Percentiles rank a stretch among this genome's conserved stretches.
phyloP scores from a whole-genome alignment of 2,888 invertebrate genomes.

The Molorchus minor region DNA sequence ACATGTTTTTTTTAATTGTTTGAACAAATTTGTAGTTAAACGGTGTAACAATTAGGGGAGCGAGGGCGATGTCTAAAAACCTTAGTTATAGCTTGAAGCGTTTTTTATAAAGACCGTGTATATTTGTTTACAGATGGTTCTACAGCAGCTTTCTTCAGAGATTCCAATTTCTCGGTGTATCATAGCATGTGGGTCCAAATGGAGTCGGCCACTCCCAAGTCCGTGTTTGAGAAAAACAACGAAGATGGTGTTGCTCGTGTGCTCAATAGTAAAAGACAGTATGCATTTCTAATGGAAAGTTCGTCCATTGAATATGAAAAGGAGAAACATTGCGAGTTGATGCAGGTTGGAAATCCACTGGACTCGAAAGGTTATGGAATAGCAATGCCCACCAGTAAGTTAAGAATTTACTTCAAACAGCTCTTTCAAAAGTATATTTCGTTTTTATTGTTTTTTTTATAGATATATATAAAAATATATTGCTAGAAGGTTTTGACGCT shows the following conservation, averaged over 20 bases:
- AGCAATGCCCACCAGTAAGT: slow-evolving; percentile 88
- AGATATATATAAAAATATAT: no score
- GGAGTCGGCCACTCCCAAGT: slow-evolving; percentile 83
- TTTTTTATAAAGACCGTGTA: no score
- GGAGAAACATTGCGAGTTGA: slow-evolving; percentile 85
- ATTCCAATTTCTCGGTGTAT: slow-evolving; percentile 89
- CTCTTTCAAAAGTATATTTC: no score
- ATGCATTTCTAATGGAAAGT: slow-evolving; percentile 97
- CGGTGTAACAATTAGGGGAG: no score
- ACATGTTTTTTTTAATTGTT: no score
- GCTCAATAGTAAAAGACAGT: slow-evolving; percentile 77
- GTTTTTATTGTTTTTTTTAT: no score
- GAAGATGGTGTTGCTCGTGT: slow-evolving; percentile 89
- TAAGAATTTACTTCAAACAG: no score
- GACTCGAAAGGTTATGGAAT: slow-evolving; percentile 96
- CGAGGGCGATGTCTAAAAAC: no score
- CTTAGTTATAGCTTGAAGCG: no score
- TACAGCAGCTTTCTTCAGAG: slow-evolving; percentile 90
- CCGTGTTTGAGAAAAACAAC: slow-evolving; percentile 84
- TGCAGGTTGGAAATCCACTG: slow-evolving; percentile 78
- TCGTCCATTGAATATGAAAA: slow-evolving; percentile 92
- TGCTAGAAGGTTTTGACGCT: no score
- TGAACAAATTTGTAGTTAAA: no score
- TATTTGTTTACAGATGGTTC: slow-evolving; percentile 72
- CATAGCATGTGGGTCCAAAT: slow-evolving; percentile 95